phyloP scores from a whole-genome alignment of 23 tunicate genomes.

The Trididemnum nubilum region DNA sequence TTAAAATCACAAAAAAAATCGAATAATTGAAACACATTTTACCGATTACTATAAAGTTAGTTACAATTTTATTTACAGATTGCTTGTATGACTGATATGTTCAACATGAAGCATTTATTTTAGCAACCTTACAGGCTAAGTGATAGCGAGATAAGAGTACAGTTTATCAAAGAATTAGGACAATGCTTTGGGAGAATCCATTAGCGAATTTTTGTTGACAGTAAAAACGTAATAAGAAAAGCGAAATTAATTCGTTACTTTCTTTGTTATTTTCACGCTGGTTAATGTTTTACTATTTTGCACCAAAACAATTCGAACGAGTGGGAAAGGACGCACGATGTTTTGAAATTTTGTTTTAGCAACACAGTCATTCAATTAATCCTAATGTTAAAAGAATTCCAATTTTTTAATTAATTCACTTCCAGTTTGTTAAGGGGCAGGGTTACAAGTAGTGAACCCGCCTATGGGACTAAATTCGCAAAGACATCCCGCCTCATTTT shows the following conservation, averaged over 20 bases:
- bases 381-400: not conserved
- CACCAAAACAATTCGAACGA: not conserved
- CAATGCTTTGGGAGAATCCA: no score
- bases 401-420: not conserved
- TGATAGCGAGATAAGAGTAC: no score
- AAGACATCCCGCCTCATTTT: not conserved
- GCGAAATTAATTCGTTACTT: not conserved
- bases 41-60: no score
- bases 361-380: slow-evolving; percentile 21
- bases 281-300: not conserved
- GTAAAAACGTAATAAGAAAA: not conserved
- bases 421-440: not conserved
- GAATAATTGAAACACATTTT: no score
- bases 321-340: not conserved
- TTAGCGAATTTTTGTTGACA: slow-evolving; percentile 6
- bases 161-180: no score
- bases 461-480: not conserved
- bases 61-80: no score
- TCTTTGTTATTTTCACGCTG: slow-evolving; percentile 9
- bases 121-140: no score
- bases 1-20: no score
- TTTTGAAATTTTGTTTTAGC: not conserved
- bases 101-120: no score
- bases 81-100: no score
- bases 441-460: not conserved